Base-by-base conservation (phyloP, 2,888 invertebrate species). In the Cenopis cana region DNA sequence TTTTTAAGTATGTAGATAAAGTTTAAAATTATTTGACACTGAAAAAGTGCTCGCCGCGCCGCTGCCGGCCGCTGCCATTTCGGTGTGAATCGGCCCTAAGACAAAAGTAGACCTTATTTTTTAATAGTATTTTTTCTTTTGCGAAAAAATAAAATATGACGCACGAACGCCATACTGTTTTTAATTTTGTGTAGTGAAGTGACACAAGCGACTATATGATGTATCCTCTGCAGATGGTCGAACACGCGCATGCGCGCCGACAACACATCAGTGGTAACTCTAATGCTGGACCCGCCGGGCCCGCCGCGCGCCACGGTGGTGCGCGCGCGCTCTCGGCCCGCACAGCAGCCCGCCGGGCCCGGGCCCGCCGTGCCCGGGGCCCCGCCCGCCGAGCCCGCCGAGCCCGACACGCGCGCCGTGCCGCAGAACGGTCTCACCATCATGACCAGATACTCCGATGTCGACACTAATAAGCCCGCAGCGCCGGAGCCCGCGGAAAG, bases 191-290 rank as follows among this genome's bases (percentile, higher is more conserved):
- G n/a, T n/a, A n/a, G n/a, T n/a, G n/a, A n/a, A n/a, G n/a, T n/a
- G n/a, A n/a, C n/a, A n/a, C n/a, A n/a, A n/a, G 24, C 24, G 24
- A n/a, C 24, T 24, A 24, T 24, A 24, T 24, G 24, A 24, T 24
- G 24, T 24, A 4, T 24, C 24, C 24, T 24, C 4, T 4, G 0
- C 79, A 95, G 95, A 69, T 99, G 99, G 99, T 95, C 96, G 20
- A 95, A 94, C 60, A 96, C 97, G 8, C 95, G 96, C 82, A 96
- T 98, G 95, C 95, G 99, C 50, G 99, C 99, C 0, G 99, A 99
- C 89, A 99, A 99, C 87, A 98, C 99, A 0, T 98, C 98, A 14
- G 98, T 98, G 57, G 97, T 99, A 20, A 94, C 98, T 0, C 94
- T 99, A 20, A 97, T 99, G 95, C 93, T 98, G 74, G 98, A 98